Base-by-base conservation (phyloP, 92 coral and sea anemone species). In the Palythoa grandis region DNA sequence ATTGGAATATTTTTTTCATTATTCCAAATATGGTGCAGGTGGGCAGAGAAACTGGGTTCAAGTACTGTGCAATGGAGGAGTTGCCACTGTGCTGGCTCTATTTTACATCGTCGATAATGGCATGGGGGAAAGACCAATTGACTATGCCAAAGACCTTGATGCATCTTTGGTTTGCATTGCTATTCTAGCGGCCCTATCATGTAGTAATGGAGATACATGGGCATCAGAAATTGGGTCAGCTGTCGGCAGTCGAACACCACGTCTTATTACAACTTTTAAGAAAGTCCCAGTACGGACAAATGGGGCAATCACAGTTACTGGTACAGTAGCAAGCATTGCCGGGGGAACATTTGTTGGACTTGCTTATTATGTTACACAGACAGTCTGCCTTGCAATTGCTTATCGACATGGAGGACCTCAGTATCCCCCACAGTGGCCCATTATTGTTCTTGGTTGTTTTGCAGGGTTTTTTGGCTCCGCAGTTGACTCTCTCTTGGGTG, bases 151-250 rank as follows among this genome's bases (percentile, higher is more conserved):
- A n/a, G 97, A 97, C 90, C 92, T 90, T 56, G 93, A 91, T 89
- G 95, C 99, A 39, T 97, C 99, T 19, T 78, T 95, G 61, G 85
- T 95, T 65, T 96, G 98, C 12, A 89, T 93, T 52, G 98, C 98
- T 11, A 58, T 97, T 70, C 94, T 97, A 15, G 98, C 97, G 70
- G 91, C 98, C 14, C 72, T 97, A 54, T 95, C 99, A 0, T 97
- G 99, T 60, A 93, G 99, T 84, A 95, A 98, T 90, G 99, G 99
- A 3, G 99, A 97, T 70, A 97, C 99, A 0, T 97, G 99, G 99
- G 98, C 99, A 17, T 97, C 99, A 1, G 99, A 97, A 90, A 89
- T 97, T 56, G 99, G 99, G 61, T 88, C 98, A 78, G 96, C 97
- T 15, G 79, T 93, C 43, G 90, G 88, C 68, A 88, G 89, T 43